phyloP scores from a whole-genome alignment of 2,113 vertebrate genomes.

The Zootoca vivipara region DNA sequence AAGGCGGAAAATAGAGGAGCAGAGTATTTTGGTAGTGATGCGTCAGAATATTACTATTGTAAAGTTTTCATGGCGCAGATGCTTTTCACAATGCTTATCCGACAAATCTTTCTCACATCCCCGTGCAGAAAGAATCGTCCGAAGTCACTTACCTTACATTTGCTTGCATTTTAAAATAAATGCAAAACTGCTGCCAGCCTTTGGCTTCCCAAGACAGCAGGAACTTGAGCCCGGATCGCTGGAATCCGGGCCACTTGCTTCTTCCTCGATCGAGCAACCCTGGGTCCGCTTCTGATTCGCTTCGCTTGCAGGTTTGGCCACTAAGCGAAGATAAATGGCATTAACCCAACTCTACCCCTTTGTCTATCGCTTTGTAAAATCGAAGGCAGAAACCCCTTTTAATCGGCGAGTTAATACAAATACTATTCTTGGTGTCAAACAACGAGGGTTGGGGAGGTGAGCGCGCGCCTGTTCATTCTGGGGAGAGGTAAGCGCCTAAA shows the following conservation, averaged over 20 bases:
- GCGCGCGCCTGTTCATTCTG: background rate
- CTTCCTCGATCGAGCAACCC: background rate
- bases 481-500: too few species aligned
- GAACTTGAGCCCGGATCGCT: background rate
- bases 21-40: background rate
- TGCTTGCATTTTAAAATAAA: background rate
- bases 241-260: background rate
- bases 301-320: too few species aligned
- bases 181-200: background rate
- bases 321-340: background rate
- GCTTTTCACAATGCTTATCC: background rate
- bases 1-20: background rate
- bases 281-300: too few species aligned
- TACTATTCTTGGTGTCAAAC: background rate
- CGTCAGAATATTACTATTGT: too few species aligned
- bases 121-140: background rate
- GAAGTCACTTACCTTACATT: too few species aligned
- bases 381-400: background rate
- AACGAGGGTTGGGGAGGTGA: background rate
- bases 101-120: background rate
- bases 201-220: background rate
- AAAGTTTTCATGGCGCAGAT: background rate
- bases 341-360: background rate
- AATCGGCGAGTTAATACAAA: background rate
- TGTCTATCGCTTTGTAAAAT: background rate